These are phyloP conservation scores for Pocota personata DNA, from an alignment of 2,888 invertebrate genomes.

Conservation along the genomic window DNA sequence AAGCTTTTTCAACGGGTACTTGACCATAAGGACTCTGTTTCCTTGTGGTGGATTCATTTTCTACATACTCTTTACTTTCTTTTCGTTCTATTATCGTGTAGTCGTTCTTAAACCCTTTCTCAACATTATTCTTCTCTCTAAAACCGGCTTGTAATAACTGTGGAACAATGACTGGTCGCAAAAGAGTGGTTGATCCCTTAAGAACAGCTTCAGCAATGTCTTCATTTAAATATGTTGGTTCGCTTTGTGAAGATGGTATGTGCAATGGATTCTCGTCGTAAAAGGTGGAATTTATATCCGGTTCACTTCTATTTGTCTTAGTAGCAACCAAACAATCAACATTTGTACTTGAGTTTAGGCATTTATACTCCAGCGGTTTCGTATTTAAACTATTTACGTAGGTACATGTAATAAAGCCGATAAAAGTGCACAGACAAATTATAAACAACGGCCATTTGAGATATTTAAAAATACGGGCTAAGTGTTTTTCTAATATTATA, in stretches of 20 bases:
- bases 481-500: constrained; percentile 19
- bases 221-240: constrained; percentile 4
- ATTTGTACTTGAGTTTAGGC: constrained; percentile 19
- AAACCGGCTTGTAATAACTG: constrained; percentile 5
- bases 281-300: background rate
- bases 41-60: background rate
- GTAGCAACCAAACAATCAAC: background rate
- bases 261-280: background rate
- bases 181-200: constrained; percentile 42
- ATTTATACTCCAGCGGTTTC: background rate
- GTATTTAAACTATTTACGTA: constrained; percentile 32
- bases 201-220: constrained; percentile 34
- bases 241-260: background rate
- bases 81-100: constrained; percentile 35
- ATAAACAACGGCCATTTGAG: constrained; percentile 48
- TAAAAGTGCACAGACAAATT: constrained; percentile 6
- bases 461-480: constrained; percentile 27
- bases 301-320: background rate
- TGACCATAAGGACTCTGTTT: constrained; percentile 6
- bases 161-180: constrained; percentile 39
- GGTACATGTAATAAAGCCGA: constrained; percentile 32
- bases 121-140: constrained; percentile 8
- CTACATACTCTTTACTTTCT: constrained; percentile 11
- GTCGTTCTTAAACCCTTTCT: constrained; percentile 19
- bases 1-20: constrained; percentile 12